Evolutionary conservation across 2,888 invertebrate species (phyloP).

Genomic region (Cantharis lateralis): DNA sequence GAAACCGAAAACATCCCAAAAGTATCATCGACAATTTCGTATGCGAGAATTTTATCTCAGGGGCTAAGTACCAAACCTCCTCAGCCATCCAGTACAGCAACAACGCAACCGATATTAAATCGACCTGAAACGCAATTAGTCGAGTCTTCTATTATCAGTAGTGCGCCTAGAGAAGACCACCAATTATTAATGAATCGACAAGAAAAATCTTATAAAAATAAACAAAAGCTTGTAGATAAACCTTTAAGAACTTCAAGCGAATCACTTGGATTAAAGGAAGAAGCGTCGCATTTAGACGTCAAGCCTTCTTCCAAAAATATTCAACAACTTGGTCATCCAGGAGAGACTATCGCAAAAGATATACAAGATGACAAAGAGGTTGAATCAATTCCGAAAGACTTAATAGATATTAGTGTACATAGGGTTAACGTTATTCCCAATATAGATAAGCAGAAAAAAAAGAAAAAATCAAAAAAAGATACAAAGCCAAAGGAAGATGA

Average conservation of each 20-base stretch:
- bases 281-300: conserved; percentile 46
- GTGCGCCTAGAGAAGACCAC: conserved; percentile 44
- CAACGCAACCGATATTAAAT: conserved; percentile 35
- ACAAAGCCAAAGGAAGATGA: conserved; percentile 49
- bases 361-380: conserved; percentile 42
- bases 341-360: conserved; percentile 46
- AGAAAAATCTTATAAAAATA: conserved; percentile 38
- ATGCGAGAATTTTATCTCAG: conserved; percentile 73
- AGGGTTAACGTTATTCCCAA: conserved; percentile 42
- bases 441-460: conserved; percentile 43
- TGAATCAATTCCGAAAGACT: conserved; percentile 40
- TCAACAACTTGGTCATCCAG: conserved; percentile 43
- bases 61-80: conserved; percentile 60
- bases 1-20: not conserved
- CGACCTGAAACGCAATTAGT: conserved; percentile 37
- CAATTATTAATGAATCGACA: conserved; percentile 28
- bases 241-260: conserved; percentile 44
- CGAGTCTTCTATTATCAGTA: conserved; percentile 44
- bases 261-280: conserved; percentile 42
- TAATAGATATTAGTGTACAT: conserved; percentile 42
- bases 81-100: conserved; percentile 62
- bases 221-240: conserved; percentile 39
- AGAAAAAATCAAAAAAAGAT: conserved; percentile 42
- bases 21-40: conserved; percentile 59
- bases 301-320: conserved; percentile 39